These are phyloP conservation scores for Rhagoletis pomonella DNA, from an alignment of 1,140 invertebrate species.

Conservation along the genomic window DNA sequence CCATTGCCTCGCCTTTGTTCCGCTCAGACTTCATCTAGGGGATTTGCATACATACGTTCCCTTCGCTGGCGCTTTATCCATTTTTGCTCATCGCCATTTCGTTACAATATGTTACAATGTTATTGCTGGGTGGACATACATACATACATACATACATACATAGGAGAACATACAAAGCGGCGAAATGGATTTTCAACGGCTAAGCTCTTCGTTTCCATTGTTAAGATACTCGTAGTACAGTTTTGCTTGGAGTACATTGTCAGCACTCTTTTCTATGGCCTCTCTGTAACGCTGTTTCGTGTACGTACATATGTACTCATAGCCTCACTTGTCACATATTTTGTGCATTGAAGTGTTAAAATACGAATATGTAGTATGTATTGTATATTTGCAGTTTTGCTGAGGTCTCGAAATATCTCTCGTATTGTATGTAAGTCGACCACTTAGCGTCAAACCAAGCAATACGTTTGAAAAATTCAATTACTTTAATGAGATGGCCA, in stretches of 20 bases:
- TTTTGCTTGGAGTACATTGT: background rate
- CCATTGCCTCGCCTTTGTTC: background rate
- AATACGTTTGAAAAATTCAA: constrained; percentile 25
- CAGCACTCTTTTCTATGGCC: background rate
- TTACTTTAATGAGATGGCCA: constrained; percentile 35
- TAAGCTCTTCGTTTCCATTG: background rate
- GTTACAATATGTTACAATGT: constrained; percentile 36
- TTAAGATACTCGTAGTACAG: background rate
- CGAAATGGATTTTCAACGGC: background rate
- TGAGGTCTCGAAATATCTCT: background rate
- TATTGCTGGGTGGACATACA: background rate
- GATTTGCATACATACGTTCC: constrained; percentile 26
- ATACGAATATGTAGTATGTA: background rate
- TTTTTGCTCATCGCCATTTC: background rate
- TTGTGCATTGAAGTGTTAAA: constrained; percentile 22
- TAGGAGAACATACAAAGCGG: background rate
- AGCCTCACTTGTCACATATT: constrained; percentile 17
- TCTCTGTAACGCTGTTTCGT: background rate
- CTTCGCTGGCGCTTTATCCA: background rate
- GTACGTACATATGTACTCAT: background rate
- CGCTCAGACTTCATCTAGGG: background rate
- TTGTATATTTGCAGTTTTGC: background rate
- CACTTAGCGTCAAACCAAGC: background rate
- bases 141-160: too few species aligned
- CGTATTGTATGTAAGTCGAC: background rate